Base-by-base conservation (phyloP, 2,113 vertebrate species). In the Pseudopodoces humilis region DNA sequence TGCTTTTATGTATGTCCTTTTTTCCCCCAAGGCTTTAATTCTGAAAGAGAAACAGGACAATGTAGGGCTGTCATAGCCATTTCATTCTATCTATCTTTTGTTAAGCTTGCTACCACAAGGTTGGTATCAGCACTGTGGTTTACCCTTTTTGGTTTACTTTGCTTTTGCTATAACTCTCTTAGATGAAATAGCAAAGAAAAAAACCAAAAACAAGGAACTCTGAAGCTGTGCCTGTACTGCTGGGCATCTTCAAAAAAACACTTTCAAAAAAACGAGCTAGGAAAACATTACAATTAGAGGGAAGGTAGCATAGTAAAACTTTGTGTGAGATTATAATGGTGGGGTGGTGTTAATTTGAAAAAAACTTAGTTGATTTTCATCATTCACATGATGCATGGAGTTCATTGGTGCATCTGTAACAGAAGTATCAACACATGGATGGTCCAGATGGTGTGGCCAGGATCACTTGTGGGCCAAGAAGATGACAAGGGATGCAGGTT, bases 121-220 rank as follows among this genome's bases (percentile, higher is more conserved):
- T 28, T 85, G n/a, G 33, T 88, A 75, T 90, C 80, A 83, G n/a
- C 22, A 1, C 46, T 95, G 84, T 95, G 93, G 68, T 92, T 97
- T 94, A 83, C 71, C 79, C 25, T 74, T 86, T 35, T 6, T 67
- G 90, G 33, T 95, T 95, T 83, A 44, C 43, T 95, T 65, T 75
- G 68, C 70, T 72, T 88, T 92, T 80, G 46, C 35, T 88, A 1
- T 41, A 88, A 43, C 31, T 71, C 49, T 81, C 8, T 18, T 56
- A 68, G 30, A 31, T 83, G 56, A 67, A 85, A 87, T 80, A 67
- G 12, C 9, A 12, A 65, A 37, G 19, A 41, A 43, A 41, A 39
- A 25, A 0, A 20, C 49, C 30, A 46, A 25, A 28, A 46, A 56
- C 55, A 10, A 2, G 0, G 11, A 71, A 44, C 25, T 69, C 28